Evolutionary conservation across 53 echinoderm and acorn worm genomes (phyloP).

Genomic region (Holothuria scabra): DNA sequence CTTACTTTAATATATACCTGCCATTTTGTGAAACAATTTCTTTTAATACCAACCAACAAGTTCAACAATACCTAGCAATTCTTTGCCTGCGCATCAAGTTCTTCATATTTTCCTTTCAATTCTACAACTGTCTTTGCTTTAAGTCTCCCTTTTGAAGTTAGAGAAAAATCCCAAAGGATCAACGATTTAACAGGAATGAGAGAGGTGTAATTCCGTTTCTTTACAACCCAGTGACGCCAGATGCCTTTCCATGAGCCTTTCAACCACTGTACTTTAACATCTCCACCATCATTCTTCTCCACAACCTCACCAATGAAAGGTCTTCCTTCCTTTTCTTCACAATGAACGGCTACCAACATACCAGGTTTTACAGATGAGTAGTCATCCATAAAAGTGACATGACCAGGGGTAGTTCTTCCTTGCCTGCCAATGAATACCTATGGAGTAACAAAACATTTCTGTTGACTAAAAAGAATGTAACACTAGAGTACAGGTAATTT

Average conservation of each 20-base stretch:
- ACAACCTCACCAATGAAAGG: slow-evolving; percentile 23
- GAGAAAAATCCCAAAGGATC: slow-evolving; percentile 7
- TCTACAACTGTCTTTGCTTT: slow-evolving; percentile 8
- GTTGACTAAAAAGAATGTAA: too few relatives aligned
- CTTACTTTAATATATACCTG: too few relatives aligned
- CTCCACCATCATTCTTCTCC: background rate
- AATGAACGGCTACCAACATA: too few relatives aligned
- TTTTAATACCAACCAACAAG: too few relatives aligned
- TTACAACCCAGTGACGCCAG: slow-evolving; percentile 19
- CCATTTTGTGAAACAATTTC: too few relatives aligned
- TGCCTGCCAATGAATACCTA: too few relatives aligned
- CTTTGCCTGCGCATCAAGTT: background rate
- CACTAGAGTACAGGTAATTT: too few relatives aligned
- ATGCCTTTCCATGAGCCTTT: slow-evolving; percentile 27
- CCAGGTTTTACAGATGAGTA: slow-evolving; percentile 32
- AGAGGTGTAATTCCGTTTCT: background rate
- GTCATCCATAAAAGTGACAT: background rate
- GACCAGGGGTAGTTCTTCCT: too few relatives aligned
- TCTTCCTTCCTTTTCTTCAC: slow-evolving; percentile 23
- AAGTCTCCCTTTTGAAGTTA: slow-evolving; percentile 14
- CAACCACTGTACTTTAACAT: background rate
- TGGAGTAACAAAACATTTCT: too few relatives aligned
- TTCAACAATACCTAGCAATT: too few relatives aligned
- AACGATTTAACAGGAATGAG: slow-evolving; percentile 1
- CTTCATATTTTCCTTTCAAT: slow-evolving; percentile 5